Base-by-base conservation (phyloP, 2,113 vertebrate genomes). In the Campylorhamphus procurvoides region DNA sequence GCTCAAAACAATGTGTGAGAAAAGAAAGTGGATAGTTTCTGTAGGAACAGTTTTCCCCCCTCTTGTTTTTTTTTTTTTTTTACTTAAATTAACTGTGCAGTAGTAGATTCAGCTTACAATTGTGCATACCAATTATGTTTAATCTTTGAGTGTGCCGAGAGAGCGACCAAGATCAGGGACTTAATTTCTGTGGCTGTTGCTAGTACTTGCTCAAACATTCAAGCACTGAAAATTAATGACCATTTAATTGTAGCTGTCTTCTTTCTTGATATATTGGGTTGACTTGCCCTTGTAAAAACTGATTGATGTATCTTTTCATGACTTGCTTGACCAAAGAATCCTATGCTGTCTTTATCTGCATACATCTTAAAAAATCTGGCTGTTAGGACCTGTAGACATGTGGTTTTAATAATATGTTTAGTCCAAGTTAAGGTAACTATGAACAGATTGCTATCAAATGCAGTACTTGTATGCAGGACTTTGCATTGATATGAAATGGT, bases 91-190 rank as follows among this genome's bases (percentile, higher is more conserved):
- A 73, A 42, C 35, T 60, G 7, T 67, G 22, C 12, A 10, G 3
- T 46, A 19, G 60, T 42, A 73, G 15, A 35, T 33, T 56, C 55
- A 55, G 27, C 9, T 74, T 74, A 18, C 0, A 5, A 4, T 53
- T 74, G 6, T 40, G 22, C 4, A 0, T 75, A 29, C 24, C 29
- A 27, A 0, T 86, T 24, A 81, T 33, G 6, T 12, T 3, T 33
- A 52, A 25, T 85, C 28, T 56, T 69, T 6, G 4, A 62, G 3
- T 42, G 11, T 81, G 14, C 28, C 64, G 52, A 78, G 18, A 29
- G 24, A 27, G 5, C 39, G 24, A 28, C 39, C 23, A 68, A 67
- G 42, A 42, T 87, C 27, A 35, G 49, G 27, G 33, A 68, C 18
- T 25, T 68, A 13, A 39, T 76, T 92, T 90, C 62, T 81, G 40